These are phyloP conservation scores for Epizoanthus stellaris DNA, from an alignment of 92 coral and sea anemone genomes.

Conservation along the genomic window DNA sequence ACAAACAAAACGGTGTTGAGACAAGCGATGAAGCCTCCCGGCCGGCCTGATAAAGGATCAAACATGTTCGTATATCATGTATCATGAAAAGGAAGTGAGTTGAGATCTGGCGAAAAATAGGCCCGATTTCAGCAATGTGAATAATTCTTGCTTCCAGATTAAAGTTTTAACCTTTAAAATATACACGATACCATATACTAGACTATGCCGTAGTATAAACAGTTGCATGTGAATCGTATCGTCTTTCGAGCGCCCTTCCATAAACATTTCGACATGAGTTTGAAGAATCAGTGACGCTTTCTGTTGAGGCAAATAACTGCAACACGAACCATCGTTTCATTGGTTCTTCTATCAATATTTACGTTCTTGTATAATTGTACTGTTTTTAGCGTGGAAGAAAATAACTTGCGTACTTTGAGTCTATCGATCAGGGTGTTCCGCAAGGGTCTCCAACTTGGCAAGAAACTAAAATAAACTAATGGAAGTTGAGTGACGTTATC, in stretches of 20 bases:
- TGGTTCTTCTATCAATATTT: neutral
- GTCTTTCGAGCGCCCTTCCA: neutral
- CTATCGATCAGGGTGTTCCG: neutral
- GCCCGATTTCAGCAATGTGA: neutral
- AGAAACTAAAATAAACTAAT: neutral
- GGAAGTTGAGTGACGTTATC: slow-evolving; percentile 11
- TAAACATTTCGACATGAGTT: neutral
- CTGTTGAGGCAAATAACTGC: neutral
- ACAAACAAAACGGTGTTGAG: neutral
- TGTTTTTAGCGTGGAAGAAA: neutral
- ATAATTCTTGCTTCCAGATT: neutral
- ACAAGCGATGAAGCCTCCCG: neutral
- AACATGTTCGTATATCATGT: neutral
- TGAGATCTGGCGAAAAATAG: neutral
- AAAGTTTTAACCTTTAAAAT: neutral
- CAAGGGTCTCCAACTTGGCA: neutral
- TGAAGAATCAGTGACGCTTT: neutral
- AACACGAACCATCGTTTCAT: neutral
- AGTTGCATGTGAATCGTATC: neutral
- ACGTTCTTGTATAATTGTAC: neutral
- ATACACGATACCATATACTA: neutral
- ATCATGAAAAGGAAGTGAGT: neutral
- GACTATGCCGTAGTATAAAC: neutral
- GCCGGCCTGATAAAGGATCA: neutral
- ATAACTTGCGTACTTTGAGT: neutral